Conservation (phyloP, 2,113 vertebrate genomes). For the Macrotis lagotis region DNA sequence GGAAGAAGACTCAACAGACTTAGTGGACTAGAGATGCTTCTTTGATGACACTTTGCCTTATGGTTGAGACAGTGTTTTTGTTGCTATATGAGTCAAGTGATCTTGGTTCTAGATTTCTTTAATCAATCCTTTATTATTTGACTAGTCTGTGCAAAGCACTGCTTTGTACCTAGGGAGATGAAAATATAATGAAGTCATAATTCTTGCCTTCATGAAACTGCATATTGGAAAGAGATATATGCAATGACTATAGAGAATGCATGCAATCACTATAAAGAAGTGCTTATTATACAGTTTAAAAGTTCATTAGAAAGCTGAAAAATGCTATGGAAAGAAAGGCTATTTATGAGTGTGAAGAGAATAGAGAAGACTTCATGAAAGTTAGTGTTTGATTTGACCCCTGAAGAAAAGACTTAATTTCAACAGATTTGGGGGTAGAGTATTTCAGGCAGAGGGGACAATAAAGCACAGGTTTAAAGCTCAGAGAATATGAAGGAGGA, state of each 20-base stretch:
- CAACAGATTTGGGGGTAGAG: neutral
- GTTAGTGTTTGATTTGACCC: too few relatives aligned
- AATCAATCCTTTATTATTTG: neutral
- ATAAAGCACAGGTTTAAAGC: neutral
- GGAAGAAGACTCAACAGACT: neutral
- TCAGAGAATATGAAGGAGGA: neutral
- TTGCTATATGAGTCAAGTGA: neutral
- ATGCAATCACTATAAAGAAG: neutral
- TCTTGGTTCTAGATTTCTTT: neutral
- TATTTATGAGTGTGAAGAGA: neutral
- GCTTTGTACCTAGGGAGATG: neutral
- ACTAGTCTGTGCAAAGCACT: neutral
- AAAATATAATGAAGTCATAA: neutral
- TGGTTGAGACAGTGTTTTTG: neutral
- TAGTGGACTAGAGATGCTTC: neutral
- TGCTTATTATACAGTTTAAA: neutral
- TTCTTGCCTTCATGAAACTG: neutral
- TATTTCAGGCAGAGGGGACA: neutral
- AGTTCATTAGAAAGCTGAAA: neutral
- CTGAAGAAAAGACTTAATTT: neutral
- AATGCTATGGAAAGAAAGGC: neutral
- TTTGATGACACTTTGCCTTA: neutral
- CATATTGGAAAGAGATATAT: neutral
- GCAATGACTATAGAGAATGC: neutral
- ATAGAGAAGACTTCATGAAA: neutral